A percentile compares a stretch with the other conserved stretches of the same genome.
Evolutionary conservation across 2,888 invertebrate genomes (phyloP).

Genomic region (Acleris literana): DNA sequence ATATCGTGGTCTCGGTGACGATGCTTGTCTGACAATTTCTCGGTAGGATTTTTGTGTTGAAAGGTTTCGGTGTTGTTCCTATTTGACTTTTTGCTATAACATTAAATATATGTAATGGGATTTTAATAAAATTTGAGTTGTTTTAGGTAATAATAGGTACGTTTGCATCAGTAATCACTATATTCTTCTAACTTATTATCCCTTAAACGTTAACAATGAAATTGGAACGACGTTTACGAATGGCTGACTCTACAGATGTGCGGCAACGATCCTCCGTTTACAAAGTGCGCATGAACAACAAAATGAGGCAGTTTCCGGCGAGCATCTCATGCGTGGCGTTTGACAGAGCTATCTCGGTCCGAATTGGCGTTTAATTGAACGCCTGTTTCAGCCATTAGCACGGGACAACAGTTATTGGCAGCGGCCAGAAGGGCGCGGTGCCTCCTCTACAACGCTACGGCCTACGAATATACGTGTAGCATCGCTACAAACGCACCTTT

Average conservation of each 20-base stretch:
- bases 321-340: conserved; percentile 54
- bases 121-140: too few species aligned
- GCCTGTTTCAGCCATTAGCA: conserved; percentile 72
- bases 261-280: conserved; percentile 24
- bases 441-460: conserved; percentile 45
- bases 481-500: conserved; percentile 18
- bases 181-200: too few species aligned
- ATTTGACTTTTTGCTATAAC: too few species aligned
- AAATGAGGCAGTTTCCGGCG: conserved; percentile 51
- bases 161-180: too few species aligned
- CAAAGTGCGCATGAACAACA: conserved; percentile 45
- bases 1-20: conserved; percentile 34
- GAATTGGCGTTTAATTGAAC: conserved; percentile 78
- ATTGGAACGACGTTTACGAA: too few species aligned
- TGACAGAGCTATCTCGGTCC: conserved; percentile 61
- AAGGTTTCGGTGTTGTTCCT: too few species aligned
- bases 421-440: conserved; percentile 49
- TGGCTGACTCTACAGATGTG: too few species aligned
- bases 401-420: conserved; percentile 73
- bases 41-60: neutral
- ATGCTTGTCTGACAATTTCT: conserved; percentile 30
- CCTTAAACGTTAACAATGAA: too few species aligned
- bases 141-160: too few species aligned
- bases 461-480: conserved; percentile 20
- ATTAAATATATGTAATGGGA: too few species aligned